phyloP scores from a whole-genome alignment of 2,113 vertebrate genomes.

The Pycnonotus jocosus region DNA sequence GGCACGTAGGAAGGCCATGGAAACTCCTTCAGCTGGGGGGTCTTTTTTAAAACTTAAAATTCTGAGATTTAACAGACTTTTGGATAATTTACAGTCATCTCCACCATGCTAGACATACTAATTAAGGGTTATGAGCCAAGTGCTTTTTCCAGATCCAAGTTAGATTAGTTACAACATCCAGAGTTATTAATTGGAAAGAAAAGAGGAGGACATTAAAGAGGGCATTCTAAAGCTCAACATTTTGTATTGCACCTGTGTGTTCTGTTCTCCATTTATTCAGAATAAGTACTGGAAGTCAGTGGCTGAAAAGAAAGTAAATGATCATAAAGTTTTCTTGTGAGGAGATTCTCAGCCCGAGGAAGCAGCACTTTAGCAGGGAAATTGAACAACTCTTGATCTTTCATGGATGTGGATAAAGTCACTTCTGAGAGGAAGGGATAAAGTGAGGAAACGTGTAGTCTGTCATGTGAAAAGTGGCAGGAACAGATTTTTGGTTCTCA shows the following conservation, averaged over 20 bases:
- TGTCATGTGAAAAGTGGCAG: neutral
- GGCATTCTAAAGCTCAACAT: neutral
- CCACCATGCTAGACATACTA: neutral
- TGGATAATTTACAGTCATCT: constrained; percentile 29
- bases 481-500: neutral
- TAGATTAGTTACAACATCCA: constrained; percentile 13
- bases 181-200: constrained; percentile 34
- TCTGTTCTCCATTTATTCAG: neutral
- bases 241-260: neutral
- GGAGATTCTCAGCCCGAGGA: neutral
- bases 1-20: neutral
- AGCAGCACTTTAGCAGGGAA: neutral
- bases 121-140: neutral
- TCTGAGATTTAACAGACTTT: neutral
- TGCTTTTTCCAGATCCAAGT: neutral
- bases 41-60: neutral
- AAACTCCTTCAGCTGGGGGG: neutral
- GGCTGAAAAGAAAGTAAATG: neutral
- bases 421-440: neutral
- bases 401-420: neutral
- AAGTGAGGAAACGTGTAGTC: neutral
- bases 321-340: neutral
- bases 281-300: neutral
- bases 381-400: neutral
- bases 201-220: neutral